Evolutionary conservation across 2,113 vertebrate genomes (phyloP), one percentile per base, ranked within the genome.

Genomic region (Candoia aspera): DNA sequence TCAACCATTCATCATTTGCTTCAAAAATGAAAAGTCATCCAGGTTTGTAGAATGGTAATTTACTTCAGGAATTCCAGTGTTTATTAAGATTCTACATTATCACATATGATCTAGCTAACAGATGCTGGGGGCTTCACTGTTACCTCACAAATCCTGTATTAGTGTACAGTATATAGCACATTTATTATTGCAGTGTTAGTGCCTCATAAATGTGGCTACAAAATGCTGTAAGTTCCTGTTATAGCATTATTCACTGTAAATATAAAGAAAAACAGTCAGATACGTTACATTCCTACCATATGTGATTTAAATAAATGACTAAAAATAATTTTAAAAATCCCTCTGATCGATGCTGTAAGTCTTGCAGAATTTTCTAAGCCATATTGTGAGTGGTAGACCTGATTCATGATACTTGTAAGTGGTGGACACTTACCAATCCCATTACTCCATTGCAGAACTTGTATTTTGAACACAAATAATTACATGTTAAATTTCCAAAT

Each of bases 271-370:
- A 85, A 42, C 10, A 1, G 91, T 91, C 86, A 6, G 3, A 89
- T 55, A 53, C 88, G 0, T 86, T 92, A 88, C 54, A 57, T 57
- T 13, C 33, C 92, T 6, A 1, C 33, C 33, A 42, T 79, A 21
- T 42, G 73, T 42, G 29, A 88, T 15, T 23, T 90, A 93, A 93
- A 92, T 92, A 83, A 84, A 33, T 42, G 73, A 23, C 33, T 21
- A 42, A 33, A 79, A 79, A 79, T 42, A 33, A 79, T 42, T 79
- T 21, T 21, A 79, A 79, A 33, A 79, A 79, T 79, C 33, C 17
- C 33, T 79, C 73, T 2, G 17, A 79, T 23, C 33, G 42, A 79
- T 2, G 2, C 33, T 79, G 42, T 79, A 17, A 79, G 49, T 29
- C 93, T 94, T 15, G 24, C 0, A 0, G 88, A 49, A 26, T 33